Evolutionary conservation across 2,113 vertebrate species (phyloP), one percentile per base, ranked within the genome.

Genomic region (Rhodinocichla rosea): DNA sequence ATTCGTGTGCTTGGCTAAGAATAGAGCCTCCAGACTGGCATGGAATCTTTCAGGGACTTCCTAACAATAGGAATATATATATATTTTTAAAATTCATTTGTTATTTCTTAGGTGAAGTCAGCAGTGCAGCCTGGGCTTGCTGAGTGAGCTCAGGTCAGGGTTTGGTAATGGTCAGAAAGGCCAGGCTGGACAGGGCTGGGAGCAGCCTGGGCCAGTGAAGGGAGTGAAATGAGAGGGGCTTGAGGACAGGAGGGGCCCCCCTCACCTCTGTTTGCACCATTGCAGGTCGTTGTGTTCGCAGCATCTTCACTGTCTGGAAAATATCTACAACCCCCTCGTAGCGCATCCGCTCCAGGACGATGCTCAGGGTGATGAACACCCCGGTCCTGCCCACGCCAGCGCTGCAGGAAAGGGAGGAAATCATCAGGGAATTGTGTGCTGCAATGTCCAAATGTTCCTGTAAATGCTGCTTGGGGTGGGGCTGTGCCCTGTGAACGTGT

Each of bases 231-330:
- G 1, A 77, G 83, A 56, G 17, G 30, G 49, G 49, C n/a, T 32
- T 4, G 9, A 56, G 39, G 39, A 6, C 33, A 21, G 39, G 23
- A 1, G 24, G n/a, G 35, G 11, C 6, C 32, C 50, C 45, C 2
- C 55, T 97, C 47, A 99, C 99, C 99, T 99, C 99, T 20, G 99
- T 99, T 91, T 99, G 99, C 97, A 99, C 99, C 99, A 99, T 99
- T 49, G 99, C 99, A 16, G 99, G 99, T 96, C 99, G 97, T 98
- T 99, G 99, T 56, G 99, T 99, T 87, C 99, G 98, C 89, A 99
- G 98, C 99, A 99, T 99, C 98, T 99, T 99, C 94, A 99, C 99
- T 1, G 99, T 99, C 98, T 99, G 99, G 98, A 99, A 99, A 96
- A 99, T 99, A 97, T 99, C 99, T 95, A 99, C 99, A 94, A 99